Base-by-base conservation (phyloP, 2,113 vertebrate species). In the Malaclemys terrapin region DNA sequence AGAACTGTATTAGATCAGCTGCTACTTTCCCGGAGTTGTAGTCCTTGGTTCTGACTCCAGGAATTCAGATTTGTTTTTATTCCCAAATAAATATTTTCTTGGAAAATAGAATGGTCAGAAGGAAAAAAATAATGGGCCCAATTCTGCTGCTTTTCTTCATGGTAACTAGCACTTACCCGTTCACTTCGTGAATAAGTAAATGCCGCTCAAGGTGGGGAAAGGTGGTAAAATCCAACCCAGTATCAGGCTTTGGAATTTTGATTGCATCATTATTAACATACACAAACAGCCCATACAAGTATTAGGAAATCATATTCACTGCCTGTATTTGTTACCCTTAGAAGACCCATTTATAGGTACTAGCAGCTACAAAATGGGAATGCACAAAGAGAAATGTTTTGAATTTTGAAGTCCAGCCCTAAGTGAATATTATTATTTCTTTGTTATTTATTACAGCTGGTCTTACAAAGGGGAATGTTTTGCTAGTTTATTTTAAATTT, bases 1-100 rank as follows among this genome's bases (percentile, higher is more conserved):
- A 96, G 59, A 97, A 96, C 80, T 96, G 85, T 91, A 93, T 95
- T 98, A 96, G 96, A 97, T 97, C 96, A 97, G 96, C 97, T 97
- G 94, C 49, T 92, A 80, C 89, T 95, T 97, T 97, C 96, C 95
- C 92, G 93, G 88, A 96, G 93, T 95, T 96, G 91, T 91, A 94
- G 93, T 93, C 96, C 93, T 93, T 95, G 85, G 91, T 96, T 95
- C 95, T 96, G 90, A 85, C 93, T 96, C 92, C 85, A 96, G 96
- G 96, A 98, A 96, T 97, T 91, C 96, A 87, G 88, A 95, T 97
- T 97, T 94, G 80, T 95, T 89, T 93, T 93, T 83, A 45, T 81
- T 75, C 90, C 94, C 91, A 97, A 97, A 93, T 95, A 94, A 96
- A 95, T 95, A 96, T 95, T 93, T 87, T 82, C 94, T 98, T 90